Conservation (phyloP, 1,140 invertebrate species). For the Meloidogyne hapla region DNA sequence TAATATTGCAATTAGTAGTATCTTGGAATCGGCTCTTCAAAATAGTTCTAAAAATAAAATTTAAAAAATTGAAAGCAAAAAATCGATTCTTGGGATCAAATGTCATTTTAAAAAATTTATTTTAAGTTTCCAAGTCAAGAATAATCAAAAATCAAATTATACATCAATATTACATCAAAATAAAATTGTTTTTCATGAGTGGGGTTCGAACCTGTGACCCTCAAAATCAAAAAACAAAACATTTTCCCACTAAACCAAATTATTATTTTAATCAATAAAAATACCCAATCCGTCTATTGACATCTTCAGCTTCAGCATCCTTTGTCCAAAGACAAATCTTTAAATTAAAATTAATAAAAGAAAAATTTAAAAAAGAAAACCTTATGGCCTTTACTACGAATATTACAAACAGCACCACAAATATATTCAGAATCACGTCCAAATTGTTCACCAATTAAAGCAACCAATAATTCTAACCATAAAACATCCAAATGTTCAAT, state of each 20-base stretch:
- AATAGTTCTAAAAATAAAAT: neutral
- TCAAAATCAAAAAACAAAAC: neutral
- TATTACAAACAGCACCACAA: constrained; percentile 89
- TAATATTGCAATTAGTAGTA: neutral
- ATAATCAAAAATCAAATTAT: too few species aligned
- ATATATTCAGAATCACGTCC: constrained; percentile 84
- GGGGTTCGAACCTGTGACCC: neutral
- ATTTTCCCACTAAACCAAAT: neutral
- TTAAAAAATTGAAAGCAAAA: neutral
- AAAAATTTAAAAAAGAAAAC: constrained; percentile 27
- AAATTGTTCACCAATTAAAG: constrained; percentile 93
- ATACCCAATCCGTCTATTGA: constrained; percentile 70
- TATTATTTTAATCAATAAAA: neutral
- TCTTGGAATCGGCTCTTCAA: neutral
- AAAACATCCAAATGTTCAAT: constrained; percentile 80
- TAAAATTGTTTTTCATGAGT: too few species aligned
- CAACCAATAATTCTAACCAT: constrained; percentile 90
- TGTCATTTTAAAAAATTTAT: neutral
- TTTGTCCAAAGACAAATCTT: constrained; percentile 79
- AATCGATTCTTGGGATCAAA: too few species aligned
- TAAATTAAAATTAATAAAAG: constrained; percentile 23
- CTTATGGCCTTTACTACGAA: constrained; percentile 86
- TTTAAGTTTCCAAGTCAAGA: neutral
- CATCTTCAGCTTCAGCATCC: constrained; percentile 76
- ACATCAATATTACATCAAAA: too few species aligned